A percentile compares a stretch with the other conserved stretches of the same genome.
phyloP scores from a whole-genome alignment of 2,888 invertebrate genomes.

The Branchellion lobata region DNA sequence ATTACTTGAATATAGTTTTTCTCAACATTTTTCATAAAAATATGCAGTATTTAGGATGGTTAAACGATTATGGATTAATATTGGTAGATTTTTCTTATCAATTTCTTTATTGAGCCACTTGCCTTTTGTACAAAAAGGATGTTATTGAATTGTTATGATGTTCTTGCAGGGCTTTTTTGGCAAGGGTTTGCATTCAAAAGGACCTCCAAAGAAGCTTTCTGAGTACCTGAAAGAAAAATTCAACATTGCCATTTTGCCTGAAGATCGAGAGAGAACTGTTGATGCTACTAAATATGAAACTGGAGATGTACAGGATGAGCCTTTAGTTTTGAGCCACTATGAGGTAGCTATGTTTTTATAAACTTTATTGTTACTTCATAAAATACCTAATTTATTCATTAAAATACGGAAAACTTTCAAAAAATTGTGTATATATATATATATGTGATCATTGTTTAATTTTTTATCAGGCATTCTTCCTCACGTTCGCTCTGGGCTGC shows the following conservation, averaged over 20 bases:
- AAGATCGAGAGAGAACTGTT: not conserved
- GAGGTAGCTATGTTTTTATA: constrained; percentile 20
- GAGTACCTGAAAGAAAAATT: not conserved
- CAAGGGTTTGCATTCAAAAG: constrained; percentile 45
- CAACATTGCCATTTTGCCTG: not conserved
- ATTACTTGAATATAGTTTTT: too few species aligned
- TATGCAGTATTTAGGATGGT: too few species aligned
- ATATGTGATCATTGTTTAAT: too few species aligned
- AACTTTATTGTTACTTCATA: not conserved
- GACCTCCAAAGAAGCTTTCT: constrained; percentile 37
- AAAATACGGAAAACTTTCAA: too few species aligned
- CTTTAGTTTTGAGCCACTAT: constrained; percentile 14
- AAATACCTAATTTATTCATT: too few species aligned
- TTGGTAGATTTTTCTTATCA: too few species aligned
- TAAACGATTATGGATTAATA: too few species aligned
- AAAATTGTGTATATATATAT: too few species aligned
- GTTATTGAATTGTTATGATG: too few species aligned
- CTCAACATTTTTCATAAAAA: too few species aligned
- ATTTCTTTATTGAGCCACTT: too few species aligned
- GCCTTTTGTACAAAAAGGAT: too few species aligned
- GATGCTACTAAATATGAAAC: not conserved
- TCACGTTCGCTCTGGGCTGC: constrained; percentile 51
- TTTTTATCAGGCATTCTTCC: constrained; percentile 50
- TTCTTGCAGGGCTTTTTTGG: constrained; percentile 49
- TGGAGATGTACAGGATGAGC: not conserved